These are phyloP conservation scores for Elanoides forficatus DNA, from an alignment of 2,113 vertebrate species.

Conservation along the genomic window DNA sequence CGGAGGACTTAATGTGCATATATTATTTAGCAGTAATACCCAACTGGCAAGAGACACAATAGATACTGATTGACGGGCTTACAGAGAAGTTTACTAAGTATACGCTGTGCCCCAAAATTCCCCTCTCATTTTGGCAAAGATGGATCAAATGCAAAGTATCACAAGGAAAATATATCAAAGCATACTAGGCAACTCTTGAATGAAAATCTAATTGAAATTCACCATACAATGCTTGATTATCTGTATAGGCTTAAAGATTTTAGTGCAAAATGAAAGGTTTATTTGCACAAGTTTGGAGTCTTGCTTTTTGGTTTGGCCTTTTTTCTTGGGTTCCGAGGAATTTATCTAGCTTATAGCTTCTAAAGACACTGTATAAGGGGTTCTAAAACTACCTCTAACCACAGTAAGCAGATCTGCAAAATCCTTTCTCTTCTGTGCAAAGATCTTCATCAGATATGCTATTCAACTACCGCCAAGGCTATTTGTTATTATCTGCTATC, in stretches of 20 bases:
- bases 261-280: not conserved
- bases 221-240: not conserved
- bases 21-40: not conserved
- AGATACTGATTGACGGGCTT: not conserved
- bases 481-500: not conserved
- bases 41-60: not conserved
- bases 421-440: not conserved
- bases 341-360: not conserved
- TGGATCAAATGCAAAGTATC: not conserved
- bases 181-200: not conserved
- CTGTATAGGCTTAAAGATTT: not conserved
- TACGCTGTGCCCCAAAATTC: not conserved
- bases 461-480: not conserved
- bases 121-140: not conserved
- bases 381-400: not conserved
- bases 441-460: not conserved
- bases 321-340: not conserved
- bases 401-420: not conserved
- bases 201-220: not conserved
- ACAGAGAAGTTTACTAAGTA: not conserved
- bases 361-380: not conserved
- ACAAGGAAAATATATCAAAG: not conserved
- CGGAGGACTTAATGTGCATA: not conserved
- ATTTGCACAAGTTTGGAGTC: not conserved
- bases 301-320: not conserved